A percentile compares a stretch with the other conserved stretches of the same genome.
Evolutionary conservation across 2,113 vertebrate genomes (phyloP).

Genomic region (Pelecanus crispus): DNA sequence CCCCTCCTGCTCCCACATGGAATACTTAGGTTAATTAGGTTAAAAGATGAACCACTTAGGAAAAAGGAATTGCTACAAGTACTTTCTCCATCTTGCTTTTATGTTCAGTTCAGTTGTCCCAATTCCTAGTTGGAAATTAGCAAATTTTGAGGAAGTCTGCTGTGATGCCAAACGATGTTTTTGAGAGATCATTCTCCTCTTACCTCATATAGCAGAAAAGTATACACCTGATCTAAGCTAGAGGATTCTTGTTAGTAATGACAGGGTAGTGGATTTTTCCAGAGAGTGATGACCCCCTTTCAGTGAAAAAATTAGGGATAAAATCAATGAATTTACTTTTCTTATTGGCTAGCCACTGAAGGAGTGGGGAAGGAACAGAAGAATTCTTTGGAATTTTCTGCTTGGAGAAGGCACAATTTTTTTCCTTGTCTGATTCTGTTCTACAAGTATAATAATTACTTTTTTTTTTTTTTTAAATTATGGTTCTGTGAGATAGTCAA

Average conservation of each 20-base stretch:
- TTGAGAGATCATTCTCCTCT: not conserved
- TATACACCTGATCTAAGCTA: not conserved
- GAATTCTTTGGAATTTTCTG: not conserved
- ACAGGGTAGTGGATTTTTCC: not conserved
- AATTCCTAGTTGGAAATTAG: not conserved
- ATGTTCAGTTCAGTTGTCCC: not conserved
- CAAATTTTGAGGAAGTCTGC: not conserved
- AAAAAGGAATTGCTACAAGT: not conserved
- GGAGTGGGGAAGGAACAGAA: not conserved
- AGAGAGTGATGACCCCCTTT: not conserved
- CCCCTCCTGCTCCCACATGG: rapidly evolving
- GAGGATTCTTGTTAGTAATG: not conserved
- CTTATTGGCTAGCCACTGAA: not conserved
- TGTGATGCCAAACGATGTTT: not conserved
- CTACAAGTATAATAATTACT: not conserved
- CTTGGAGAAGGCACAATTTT: not conserved
- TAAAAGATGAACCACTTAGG: not conserved
- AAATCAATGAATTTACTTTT: not conserved
- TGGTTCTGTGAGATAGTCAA: not conserved
- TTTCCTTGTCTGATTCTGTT: not conserved
- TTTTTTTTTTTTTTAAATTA: not conserved
- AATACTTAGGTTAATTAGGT: not conserved
- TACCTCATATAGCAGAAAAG: not conserved
- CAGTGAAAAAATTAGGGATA: not conserved
- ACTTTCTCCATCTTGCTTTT: not conserved